Evolutionary conservation across 2,797 vertebrate species (phyloP), one percentile per base, ranked within the genome.

Genomic region (Cyprinodon diabolis): DNA sequence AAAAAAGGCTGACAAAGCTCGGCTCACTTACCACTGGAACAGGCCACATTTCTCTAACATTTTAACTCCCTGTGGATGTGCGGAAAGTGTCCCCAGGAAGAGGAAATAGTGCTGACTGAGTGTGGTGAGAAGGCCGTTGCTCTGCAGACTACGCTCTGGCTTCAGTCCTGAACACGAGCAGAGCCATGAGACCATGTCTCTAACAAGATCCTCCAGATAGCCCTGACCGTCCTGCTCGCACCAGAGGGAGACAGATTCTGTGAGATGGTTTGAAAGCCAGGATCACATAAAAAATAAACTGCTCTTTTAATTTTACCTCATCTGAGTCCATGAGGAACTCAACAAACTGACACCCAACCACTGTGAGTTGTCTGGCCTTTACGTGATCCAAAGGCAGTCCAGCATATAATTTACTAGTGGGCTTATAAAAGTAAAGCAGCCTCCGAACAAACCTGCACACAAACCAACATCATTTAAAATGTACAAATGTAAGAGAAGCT

Each of bases 41-140:
- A 99, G 96, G 77, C 96, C 96, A 92, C 98, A 99, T 94, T 99
- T 99, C 95, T 99, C 98, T 84, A 99, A 94, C 95, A 98, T 96
- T 95, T 98, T 99, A 84, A 99, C 97, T 78, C 97, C 98, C 76
- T 97, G 95, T 23, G 96, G 96, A 83, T 99, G 96, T 74, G 97
- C 96, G 77, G 98, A 99, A 49, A 99, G 96, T 13, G 97, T 96
- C 86, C 98, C 98, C 82, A 99, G 95, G 93, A 99, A 97, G 71
- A 99, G 95, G 88, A 99, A 99, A 95, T 99, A 99, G 95, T 99
- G 96, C 92, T 99, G 98, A 93, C 97, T 97, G 84, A 99, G 96
- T 2, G 97, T 98, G 87, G 95, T 98, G 86, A 99, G 94, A 83
- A 99, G 94, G 23, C 98, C 97, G 48, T 99, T 99, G 84, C 96